phyloP scores from a whole-genome alignment of 2,888 invertebrate species.

The Elysia crispata region DNA sequence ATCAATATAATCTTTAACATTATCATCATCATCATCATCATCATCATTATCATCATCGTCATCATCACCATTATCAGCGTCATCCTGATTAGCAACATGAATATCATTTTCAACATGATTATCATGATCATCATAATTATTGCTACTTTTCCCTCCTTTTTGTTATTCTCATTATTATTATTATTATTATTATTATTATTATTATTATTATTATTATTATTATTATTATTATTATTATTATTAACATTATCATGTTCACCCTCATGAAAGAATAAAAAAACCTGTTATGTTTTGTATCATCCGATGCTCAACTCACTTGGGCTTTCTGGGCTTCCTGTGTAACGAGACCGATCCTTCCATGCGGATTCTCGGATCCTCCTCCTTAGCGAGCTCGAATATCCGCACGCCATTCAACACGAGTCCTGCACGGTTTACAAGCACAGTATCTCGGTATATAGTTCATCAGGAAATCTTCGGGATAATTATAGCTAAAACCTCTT shows the following conservation, averaged over 20 bases:
- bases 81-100: not conserved
- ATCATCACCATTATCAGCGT: slow-evolving; percentile 10
- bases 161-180: no score
- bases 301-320: not conserved
- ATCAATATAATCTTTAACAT: slow-evolving; percentile 7
- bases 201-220: no score
- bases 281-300: no score
- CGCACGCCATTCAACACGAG: slow-evolving; percentile 91
- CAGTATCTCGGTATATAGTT: no score
- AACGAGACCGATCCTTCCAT: slow-evolving; percentile 87
- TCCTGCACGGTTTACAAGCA: no score
- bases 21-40: slow-evolving; percentile 29
- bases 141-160: not conserved
- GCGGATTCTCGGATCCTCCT: slow-evolving; percentile 87
- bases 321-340: not conserved
- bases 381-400: slow-evolving; percentile 88
- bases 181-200: no score
- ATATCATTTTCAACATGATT: slow-evolving; percentile 4
- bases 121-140: not conserved
- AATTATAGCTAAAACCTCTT: no score
- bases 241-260: no score
- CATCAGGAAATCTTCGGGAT: no score
- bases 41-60: slow-evolving; percentile 1
- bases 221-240: no score
- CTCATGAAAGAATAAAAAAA: no score